Base-by-base conservation (phyloP, 2,113 vertebrate genomes). In the Lutjanus erythropterus region DNA sequence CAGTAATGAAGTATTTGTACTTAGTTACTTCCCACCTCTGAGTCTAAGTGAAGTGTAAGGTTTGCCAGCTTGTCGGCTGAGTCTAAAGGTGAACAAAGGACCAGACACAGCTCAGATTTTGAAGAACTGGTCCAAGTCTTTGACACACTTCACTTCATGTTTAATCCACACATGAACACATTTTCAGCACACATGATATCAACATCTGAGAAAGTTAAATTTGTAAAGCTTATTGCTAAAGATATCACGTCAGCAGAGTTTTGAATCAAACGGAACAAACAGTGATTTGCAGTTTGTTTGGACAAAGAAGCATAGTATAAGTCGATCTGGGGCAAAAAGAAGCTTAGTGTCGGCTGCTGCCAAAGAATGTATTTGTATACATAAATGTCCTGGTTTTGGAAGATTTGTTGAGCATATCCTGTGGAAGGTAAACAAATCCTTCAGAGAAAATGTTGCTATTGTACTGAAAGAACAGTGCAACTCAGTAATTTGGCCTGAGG, bases 291-390 rank as follows among this genome's bases (percentile, higher is more conserved):
- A 80, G 61, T 80, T 74, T 77, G 68, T 88, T 73, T 80, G 65
- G 78, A 84, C 81, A 90, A 88, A 89, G 81, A 78, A 71, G 44
- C 68, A 73, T 62, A 84, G 78, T 88, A 61, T 46, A 78, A 74
- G 42, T 25, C 27, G 44, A 85, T 89, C 76, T 71, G 62, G 80
- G 80, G 69, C 83, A 91, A 87, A 92, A 89, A 93, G 91, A 71
- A 81, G 92, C 91, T 94, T 94, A 94, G 50, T 47, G 46, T 1
- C 0, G 19, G 69, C 74, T 21, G 84, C 79, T 83, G 89, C 92
- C 89, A 89, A 84, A 86, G 86, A 93, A 93, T 90, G 91, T 19
- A 87, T 91, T 85, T 88, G 71, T 71, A 81, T n/a, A 89, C 81
- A 71, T 92, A 87, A 94, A 93, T 75, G 80, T 90, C 83, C 59